phyloP scores from a whole-genome alignment of 2,113 vertebrate species.

The Microcebus jonahi region DNA sequence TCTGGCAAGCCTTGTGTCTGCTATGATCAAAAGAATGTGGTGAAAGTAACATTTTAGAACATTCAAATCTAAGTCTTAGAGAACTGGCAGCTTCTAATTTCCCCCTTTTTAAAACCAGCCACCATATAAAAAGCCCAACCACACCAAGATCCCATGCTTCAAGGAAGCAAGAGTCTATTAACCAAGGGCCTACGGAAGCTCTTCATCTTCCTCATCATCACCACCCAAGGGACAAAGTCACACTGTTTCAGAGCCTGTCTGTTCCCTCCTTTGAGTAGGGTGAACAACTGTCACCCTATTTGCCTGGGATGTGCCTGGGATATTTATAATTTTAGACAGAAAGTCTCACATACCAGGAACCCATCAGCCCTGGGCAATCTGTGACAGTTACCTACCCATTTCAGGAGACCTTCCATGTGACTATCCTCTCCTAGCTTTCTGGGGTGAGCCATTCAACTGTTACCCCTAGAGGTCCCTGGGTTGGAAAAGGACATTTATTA shows the following conservation, averaged over 20 bases:
- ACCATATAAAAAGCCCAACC: background rate
- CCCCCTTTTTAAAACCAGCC: background rate
- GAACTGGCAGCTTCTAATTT: background rate
- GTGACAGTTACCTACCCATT: background rate
- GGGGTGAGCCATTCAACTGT: background rate
- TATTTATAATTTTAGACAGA: background rate
- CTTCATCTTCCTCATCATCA: too few relatives aligned
- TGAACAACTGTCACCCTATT: background rate
- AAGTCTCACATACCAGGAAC: background rate
- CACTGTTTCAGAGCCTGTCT: background rate
- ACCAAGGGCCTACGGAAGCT: background rate
- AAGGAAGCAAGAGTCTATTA: background rate
- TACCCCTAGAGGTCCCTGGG: background rate
- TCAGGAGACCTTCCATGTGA: background rate
- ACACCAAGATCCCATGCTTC: background rate
- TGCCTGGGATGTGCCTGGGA: background rate
- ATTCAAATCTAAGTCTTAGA: background rate
- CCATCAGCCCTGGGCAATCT: background rate
- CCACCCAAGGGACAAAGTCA: background rate
- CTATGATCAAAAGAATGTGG: background rate
- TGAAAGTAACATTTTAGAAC: background rate
- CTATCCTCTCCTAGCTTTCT: background rate
- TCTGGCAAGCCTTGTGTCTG: background rate
- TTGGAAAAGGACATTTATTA: conserved; percentile 33
- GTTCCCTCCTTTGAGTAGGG: background rate